phyloP scores from a whole-genome alignment of 2,797 vertebrate genomes.

The Catharus ustulatus region DNA sequence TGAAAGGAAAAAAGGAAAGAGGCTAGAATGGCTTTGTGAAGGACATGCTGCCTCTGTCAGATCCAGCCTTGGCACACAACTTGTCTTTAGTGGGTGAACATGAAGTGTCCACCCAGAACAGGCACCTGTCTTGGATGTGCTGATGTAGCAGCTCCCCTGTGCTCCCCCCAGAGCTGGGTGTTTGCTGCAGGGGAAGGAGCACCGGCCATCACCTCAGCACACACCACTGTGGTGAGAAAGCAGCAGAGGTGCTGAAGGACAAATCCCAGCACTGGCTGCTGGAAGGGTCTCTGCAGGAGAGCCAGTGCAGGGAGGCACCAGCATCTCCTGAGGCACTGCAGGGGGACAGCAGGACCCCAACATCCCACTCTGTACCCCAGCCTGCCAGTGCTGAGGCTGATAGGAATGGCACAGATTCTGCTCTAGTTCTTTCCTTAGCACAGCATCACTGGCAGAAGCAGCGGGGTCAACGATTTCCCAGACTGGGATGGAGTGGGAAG shows the following conservation, averaged over 20 bases:
- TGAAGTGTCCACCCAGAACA: background rate
- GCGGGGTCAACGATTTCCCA: background rate
- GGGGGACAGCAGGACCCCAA: background rate
- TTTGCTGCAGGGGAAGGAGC: background rate
- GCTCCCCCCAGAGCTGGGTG: fast-evolving
- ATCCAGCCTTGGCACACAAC: background rate
- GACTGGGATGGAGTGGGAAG: background rate
- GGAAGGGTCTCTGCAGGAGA: background rate
- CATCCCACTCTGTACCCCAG: background rate
- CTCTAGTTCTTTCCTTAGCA: background rate
- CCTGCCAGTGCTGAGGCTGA: background rate
- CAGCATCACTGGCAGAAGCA: background rate
- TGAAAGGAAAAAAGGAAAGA: background rate
- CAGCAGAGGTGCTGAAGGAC: background rate
- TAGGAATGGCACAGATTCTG: fast-evolving
- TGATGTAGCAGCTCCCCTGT: background rate
- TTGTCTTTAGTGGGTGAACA: background rate
- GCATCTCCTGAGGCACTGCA: background rate
- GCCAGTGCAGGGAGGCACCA: fast-evolving
- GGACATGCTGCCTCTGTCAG: background rate
- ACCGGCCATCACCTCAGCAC: background rate
- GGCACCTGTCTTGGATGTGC: background rate
- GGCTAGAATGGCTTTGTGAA: background rate
- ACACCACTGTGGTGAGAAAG: background rate
- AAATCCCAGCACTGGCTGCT: background rate